Conservation (phyloP, 2,797 vertebrate genomes). For the Tapera naevia region DNA sequence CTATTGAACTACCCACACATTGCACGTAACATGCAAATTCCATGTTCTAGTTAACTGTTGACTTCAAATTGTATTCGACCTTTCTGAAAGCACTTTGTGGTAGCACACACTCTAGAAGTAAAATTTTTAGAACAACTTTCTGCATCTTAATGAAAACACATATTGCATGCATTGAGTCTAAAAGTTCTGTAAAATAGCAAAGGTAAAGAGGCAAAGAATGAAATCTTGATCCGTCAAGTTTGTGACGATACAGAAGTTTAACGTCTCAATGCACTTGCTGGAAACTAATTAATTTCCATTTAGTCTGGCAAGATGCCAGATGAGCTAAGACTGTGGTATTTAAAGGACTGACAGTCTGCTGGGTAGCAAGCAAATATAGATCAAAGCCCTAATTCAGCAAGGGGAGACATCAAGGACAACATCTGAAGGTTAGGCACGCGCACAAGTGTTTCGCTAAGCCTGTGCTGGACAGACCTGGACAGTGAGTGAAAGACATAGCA, state of each 20-base stretch:
- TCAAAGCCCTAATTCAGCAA: not conserved
- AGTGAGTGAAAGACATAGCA: not conserved
- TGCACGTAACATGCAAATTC: not conserved
- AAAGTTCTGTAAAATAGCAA: not conserved
- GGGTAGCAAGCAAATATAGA: slow-evolving; percentile 19
- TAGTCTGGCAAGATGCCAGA: slow-evolving; percentile 30
- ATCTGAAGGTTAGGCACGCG: not conserved
- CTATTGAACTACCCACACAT: not conserved
- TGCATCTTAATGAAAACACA: not conserved
- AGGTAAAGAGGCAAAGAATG: not conserved
- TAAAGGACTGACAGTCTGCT: slow-evolving; percentile 13
- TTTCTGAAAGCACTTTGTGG: not conserved
- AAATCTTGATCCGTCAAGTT: not conserved
- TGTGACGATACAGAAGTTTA: not conserved
- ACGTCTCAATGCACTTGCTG: not conserved
- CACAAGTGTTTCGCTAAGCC: not conserved
- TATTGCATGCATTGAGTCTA: not conserved
- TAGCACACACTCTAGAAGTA: not conserved
- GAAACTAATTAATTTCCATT: slow-evolving; percentile 37
- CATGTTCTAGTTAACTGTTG: not conserved
- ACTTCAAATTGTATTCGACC: not conserved
- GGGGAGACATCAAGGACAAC: not conserved
- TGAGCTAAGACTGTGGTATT: not conserved
- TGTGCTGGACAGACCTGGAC: not conserved
- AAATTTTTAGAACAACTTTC: not conserved